Evolutionary conservation across 1,140 invertebrate species (phyloP), one percentile per base, ranked within the genome.

Genomic region (Brachionus manjavacas): DNA sequence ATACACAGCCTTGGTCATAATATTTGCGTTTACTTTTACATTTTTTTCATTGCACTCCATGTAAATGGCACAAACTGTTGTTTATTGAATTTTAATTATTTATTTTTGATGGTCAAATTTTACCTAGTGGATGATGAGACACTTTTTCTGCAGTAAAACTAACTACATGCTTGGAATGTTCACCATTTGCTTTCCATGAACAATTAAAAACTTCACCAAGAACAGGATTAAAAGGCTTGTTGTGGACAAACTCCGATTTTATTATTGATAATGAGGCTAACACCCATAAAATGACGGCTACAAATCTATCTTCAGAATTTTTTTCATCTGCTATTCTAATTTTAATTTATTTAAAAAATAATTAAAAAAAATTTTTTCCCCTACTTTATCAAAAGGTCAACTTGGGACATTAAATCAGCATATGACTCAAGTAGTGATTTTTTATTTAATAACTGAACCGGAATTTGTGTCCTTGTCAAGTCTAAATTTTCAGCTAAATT

Each of bases 121-220:
- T 91, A 95, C 94, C 94, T 85, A 97, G 97, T 11, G 97, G 98
- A 92, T 99, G 97, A 91, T 99, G 97, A 9, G 96, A 98, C 4
- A 99, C 97, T 91, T 99, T 97, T 90, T 99, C 97, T 2, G 97
- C 96, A 84, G 97, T 92, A 90, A 98, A 99, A 0, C 87, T 88
- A 12, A 91, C 84, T 52, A 55, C 20, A 20, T 43, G 31, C 11
- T 81, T 84, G 87, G n/a, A 86, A 23, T 20, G 43, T 2, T 43
- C 52, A 9, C 28, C 64, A 23, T 41, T 31, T 3, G 90, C 78
- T 66, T 87, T 87, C 91, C 91, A 89, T 31, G 88, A 90, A 86
- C 92, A 92, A 70, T 90, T 89, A 85, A 92, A 92, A 12, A 89
- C 90, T 87, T 92, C 91, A 23, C 91, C 91, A 41, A 92, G 89